Conservation (phyloP, 2,888 invertebrate genomes). For the Ennomos erosarius region DNA sequence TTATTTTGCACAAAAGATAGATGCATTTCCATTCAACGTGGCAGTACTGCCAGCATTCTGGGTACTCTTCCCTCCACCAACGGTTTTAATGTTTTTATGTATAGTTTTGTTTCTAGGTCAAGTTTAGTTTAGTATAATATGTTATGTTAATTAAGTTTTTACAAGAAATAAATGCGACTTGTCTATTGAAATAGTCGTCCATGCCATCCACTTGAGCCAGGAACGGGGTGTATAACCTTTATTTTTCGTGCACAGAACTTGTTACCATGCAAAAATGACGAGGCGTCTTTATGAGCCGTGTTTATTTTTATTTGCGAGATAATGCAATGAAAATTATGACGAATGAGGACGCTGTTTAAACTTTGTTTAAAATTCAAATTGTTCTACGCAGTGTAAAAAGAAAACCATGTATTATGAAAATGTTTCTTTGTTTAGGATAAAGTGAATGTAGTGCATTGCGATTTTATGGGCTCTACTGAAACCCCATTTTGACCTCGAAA, state of each 20-base stretch:
- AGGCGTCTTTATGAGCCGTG: slow-evolving; percentile 14
- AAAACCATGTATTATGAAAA: neutral
- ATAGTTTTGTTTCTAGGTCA: no score
- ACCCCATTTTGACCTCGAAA: no score
- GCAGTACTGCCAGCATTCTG: no score
- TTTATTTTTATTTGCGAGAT: slow-evolving; percentile 23
- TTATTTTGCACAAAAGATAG: no score
- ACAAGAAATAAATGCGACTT: no score
- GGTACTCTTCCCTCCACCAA: no score
- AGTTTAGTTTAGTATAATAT: no score
- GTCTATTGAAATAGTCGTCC: neutral
- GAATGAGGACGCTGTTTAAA: slow-evolving; percentile 15
- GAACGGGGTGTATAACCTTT: slow-evolving; percentile 17
- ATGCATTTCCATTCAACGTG: no score
- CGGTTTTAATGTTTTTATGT: no score
- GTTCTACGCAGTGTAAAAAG: slow-evolving; percentile 2
- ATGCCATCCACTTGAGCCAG: slow-evolving; percentile 12
- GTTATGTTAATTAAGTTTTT: no score
- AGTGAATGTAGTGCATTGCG: no score
- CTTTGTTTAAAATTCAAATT: slow-evolving; percentile 26
- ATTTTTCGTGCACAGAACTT: slow-evolving; percentile 26
- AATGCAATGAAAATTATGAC: slow-evolving; percentile 24
- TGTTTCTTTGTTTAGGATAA: neutral
- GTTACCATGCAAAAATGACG: slow-evolving; percentile 23
- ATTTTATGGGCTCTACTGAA: no score